Conservation (phyloP, 2,797 vertebrate genomes). For the Erethizon dorsatum region DNA sequence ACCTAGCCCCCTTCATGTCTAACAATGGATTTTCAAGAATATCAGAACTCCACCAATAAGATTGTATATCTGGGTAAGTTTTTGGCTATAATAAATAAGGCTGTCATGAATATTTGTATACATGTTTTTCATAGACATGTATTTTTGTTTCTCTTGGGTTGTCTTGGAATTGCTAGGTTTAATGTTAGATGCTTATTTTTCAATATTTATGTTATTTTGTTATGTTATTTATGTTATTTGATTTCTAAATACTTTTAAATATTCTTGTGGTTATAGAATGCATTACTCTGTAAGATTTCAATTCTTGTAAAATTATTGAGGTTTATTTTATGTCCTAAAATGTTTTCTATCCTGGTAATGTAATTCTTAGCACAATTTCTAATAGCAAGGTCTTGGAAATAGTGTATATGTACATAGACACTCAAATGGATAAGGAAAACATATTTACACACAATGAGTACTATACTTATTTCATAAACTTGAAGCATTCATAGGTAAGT, state of each 20-base stretch:
- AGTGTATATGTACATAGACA: too few species aligned
- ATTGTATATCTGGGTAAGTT: not conserved
- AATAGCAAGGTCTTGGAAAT: not conserved
- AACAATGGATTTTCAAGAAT: not conserved
- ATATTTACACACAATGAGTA: too few species aligned
- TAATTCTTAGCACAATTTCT: not conserved
- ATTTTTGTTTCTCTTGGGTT: not conserved
- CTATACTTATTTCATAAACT: too few species aligned
- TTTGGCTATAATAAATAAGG: not conserved
- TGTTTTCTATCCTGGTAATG: not conserved
- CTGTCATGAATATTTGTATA: not conserved
- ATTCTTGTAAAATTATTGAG: not conserved
- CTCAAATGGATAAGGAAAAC: not conserved
- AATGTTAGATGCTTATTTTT: not conserved
- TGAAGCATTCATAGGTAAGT: too few species aligned
- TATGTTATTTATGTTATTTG: too few species aligned
- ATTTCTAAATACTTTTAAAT: not conserved
- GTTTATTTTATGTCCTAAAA: not conserved
- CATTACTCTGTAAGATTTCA: not conserved
- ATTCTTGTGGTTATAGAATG: not conserved
- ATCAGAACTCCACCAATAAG: not conserved
- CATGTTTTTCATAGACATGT: not conserved
- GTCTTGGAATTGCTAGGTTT: not conserved
- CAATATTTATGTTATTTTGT: not conserved
- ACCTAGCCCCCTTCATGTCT: not conserved